Evolutionary conservation across 2,113 vertebrate species (phyloP).

Genomic region (Tylochromis polylepis): DNA sequence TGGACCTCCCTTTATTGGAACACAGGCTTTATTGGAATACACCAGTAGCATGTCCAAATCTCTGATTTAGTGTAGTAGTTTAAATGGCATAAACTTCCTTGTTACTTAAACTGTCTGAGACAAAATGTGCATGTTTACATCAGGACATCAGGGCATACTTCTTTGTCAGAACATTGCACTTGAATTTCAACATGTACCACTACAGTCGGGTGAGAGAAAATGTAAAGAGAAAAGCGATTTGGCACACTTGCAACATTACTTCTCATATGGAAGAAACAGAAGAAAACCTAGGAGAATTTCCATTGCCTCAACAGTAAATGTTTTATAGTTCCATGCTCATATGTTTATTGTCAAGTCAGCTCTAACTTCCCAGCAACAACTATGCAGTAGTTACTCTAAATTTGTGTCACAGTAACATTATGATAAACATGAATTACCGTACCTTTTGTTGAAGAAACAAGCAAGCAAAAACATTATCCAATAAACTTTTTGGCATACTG

Average conservation of each 20-base stretch:
- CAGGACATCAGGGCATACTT: background rate
- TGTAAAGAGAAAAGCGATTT: background rate
- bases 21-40: background rate
- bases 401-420: background rate
- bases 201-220: background rate
- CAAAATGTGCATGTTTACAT: background rate
- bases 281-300: background rate
- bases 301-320: background rate
- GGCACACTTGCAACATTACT: background rate
- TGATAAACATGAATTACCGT: background rate
- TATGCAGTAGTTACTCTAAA: background rate
- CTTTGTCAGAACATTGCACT: background rate
- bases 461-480: background rate
- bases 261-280: background rate
- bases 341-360: background rate
- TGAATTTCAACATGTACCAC: fast-evolving
- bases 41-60: background rate
- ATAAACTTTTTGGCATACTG: background rate
- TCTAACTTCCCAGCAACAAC: background rate
- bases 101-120: background rate
- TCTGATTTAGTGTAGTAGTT: background rate
- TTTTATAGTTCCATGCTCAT: background rate
- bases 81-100: background rate
- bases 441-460: background rate
- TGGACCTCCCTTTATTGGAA: background rate